Base-by-base conservation (phyloP, 2,888 invertebrate species). In the Eupithecia centaureata region DNA sequence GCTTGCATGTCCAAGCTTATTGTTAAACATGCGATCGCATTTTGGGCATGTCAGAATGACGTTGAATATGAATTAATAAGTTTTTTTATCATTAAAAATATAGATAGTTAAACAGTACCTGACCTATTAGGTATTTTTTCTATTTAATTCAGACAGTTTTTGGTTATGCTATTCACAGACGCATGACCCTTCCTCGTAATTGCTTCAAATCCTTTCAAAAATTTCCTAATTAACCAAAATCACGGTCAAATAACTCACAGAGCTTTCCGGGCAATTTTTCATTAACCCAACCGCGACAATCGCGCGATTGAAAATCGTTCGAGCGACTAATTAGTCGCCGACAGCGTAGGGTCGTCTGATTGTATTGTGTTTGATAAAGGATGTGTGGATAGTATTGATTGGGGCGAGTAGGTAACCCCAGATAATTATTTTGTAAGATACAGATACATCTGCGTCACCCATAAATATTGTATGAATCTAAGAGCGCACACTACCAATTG, bases 311-410 rank as follows among this genome's bases (percentile, higher is more conserved):
- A 87, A 85, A 87, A 74, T 82, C 83, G 84, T 76, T 86, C 88
- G 83, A 79, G 86, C 90, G 91, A 82, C 77, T 88, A 92, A 92
- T 92, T 89, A 90, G 91, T 90, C 87, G 88, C 87, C 84, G 81
- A 77, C 77, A 81, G 84, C 80, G 70, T 71, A 82, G 89, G 86
- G 86, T 79, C 82, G 79, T 86, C 86, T 87, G 86, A 89, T 89
- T 87, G 82, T 82, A 81, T 89, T 87, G 79, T 76, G 63, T 69
- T 61, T 57, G 65, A 64, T 30, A 51, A 58, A 68, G 57, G 63
- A 33, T 64, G 65, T 57, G 33, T 63, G 57, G 68, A 47, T 27
- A 12, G 28, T 66, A 66, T 62, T 58, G 61, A 62, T 66, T 66
- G 28, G 58, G 65, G 51, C 32, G 64, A 67, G 54, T 67, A 61